These are phyloP conservation scores for Parnassius orleans DNA, from an alignment of 2,888 invertebrate genomes.

Conservation along the genomic window DNA sequence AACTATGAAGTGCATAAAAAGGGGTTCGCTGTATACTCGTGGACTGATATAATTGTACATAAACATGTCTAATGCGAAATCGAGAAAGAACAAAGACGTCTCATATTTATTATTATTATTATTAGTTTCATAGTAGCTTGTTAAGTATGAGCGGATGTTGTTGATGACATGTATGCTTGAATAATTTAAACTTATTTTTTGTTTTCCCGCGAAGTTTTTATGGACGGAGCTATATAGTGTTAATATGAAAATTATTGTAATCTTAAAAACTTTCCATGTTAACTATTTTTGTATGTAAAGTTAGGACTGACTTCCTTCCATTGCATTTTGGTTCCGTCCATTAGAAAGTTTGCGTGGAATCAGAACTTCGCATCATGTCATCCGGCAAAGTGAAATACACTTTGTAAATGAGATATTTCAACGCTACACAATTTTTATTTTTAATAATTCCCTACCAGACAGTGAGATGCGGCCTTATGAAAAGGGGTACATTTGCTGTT, in stretches of 20 bases:
- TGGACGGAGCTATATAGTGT: constrained; percentile 43
- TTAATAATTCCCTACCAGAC: constrained; percentile 60
- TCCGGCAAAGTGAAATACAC: background rate
- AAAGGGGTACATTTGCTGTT: constrained; percentile 69
- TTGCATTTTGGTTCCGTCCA: constrained; percentile 8
- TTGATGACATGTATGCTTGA: constrained; percentile 59
- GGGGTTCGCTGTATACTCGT: constrained; percentile 47
- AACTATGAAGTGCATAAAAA: constrained; percentile 3
- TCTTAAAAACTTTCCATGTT: constrained; percentile 48
- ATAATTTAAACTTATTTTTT: constrained; percentile 47
- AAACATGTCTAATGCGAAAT: constrained; percentile 60
- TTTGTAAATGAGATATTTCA: constrained; percentile 38
- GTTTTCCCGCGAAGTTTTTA: constrained; percentile 30
- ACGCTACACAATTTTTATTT: constrained; percentile 51
- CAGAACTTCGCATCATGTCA: background rate
- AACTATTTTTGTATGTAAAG: constrained; percentile 44
- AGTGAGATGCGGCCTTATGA: constrained; percentile 69
- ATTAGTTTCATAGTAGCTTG: constrained; percentile 54
- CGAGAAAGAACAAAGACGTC: constrained; percentile 70
- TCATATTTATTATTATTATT: constrained; percentile 72
- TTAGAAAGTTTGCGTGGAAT: constrained; percentile 1
- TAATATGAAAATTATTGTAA: constrained; percentile 44
- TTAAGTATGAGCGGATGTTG: constrained; percentile 59
- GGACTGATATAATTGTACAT: constrained; percentile 74
- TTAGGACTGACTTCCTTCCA: constrained; percentile 8